Evolutionary conservation across 2,797 vertebrate genomes (phyloP), one percentile per base, ranked within the genome.

Genomic region (Microctenopoma steveboyesi): DNA sequence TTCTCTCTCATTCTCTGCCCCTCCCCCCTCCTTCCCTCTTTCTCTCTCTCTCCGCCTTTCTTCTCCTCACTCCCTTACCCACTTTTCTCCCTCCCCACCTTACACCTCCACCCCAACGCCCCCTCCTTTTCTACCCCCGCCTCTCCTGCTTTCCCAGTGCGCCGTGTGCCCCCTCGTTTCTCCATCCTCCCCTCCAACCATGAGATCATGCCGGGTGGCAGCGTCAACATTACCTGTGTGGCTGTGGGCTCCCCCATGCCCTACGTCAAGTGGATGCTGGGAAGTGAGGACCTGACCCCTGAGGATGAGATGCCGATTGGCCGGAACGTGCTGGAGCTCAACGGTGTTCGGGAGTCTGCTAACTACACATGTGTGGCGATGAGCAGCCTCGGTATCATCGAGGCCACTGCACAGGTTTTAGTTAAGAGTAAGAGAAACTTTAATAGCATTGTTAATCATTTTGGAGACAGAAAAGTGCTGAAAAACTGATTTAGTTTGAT

Each of bases 281-380:
- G 96, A 56, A 93, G 86, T 0, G 97, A 99, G 92, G 97, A 99
- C 87, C 91, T 99, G 91, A 99, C 97, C 0, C 96, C 97, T 0
- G 97, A 99, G 83, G 97, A 98, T 2, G 97, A 98, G 80, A 99
- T 99, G 97, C 97, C 97, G 0, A 95, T 99, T 33, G 97, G 97
- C 5, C 95, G 97, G 2, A 99, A 98, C 0, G 97, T 99, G 30
- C 91, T 98, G 72, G 97, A 98, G 79, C 95, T 99, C 86, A 98
- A 96, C 0, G 93, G 97, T 0, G 96, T 98, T 67, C 95, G 96
- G 45, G 97, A 99, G 81, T 99, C 97, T 0, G 97, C 97, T 67
- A 99, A 99, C 92, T 98, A 99, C 93, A 99, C 97, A 0, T 99
- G 97, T 1, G 96, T 98, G 90, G 97, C 97, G 88, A 98, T 99